Conservation (phyloP, 2,797 vertebrate species). For the Centroberyx gerrardi region DNA sequence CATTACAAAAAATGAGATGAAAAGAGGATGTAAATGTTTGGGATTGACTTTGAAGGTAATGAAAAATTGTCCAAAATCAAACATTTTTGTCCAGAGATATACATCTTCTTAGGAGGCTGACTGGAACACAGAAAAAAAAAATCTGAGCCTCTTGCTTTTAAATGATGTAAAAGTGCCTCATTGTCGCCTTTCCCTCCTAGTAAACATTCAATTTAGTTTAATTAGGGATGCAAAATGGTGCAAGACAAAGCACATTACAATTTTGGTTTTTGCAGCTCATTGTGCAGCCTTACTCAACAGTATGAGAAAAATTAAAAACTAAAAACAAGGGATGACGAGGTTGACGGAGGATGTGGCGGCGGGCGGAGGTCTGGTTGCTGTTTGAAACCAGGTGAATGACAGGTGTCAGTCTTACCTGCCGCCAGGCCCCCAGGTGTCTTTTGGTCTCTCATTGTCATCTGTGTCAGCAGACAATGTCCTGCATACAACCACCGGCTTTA, state of each 20-base stretch:
- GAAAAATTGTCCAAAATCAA: no score
- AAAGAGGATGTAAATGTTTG: no score
- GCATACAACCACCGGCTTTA: slow-evolving; percentile 86
- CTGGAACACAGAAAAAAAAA: background rate
- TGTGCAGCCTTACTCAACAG: slow-evolving; percentile 76
- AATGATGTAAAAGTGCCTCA: background rate
- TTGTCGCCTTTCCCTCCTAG: background rate
- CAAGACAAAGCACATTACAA: background rate
- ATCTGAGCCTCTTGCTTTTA: slow-evolving; percentile 1
- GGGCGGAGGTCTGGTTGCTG: slow-evolving; percentile 76
- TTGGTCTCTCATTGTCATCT: slow-evolving; percentile 90
- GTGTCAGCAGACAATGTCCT: slow-evolving; percentile 90
- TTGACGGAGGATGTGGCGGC: slow-evolving; percentile 80
- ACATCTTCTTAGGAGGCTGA: no score
- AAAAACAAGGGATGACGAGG: slow-evolving; percentile 80
- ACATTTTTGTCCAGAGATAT: background rate
- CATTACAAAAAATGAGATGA: no score
- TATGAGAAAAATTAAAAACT: slow-evolving; percentile 72
- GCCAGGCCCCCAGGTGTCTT: slow-evolving; percentile 89
- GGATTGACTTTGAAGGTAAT: no score
- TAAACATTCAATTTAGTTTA: background rate
- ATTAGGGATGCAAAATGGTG: background rate
- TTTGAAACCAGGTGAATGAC: slow-evolving; percentile 78
- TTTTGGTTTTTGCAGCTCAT: background rate
- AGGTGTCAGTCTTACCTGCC: slow-evolving; percentile 88